phyloP scores from a whole-genome alignment of 1,140 invertebrate species.

The Drosophila santomea region DNA sequence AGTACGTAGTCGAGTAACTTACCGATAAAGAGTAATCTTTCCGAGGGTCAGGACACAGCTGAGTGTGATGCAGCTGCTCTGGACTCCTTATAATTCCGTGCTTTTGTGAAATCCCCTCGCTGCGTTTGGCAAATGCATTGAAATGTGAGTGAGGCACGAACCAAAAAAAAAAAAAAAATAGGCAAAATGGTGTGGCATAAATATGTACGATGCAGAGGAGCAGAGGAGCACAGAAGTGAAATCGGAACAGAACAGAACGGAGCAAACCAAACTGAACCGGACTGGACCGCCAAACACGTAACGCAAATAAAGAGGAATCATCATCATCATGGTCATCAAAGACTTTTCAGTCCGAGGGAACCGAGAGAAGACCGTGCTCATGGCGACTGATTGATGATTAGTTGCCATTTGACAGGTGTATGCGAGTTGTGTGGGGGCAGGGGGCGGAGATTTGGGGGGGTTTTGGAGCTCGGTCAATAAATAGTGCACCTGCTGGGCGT shows the following conservation, averaged over 20 bases:
- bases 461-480: slow-evolving; percentile 35
- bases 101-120: slow-evolving; percentile 10
- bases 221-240: slow-evolving; percentile 55
- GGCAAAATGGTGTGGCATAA: not conserved
- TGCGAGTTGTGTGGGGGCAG: not conserved
- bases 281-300: slow-evolving; percentile 52
- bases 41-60: slow-evolving; percentile 8
- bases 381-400: slow-evolving; percentile 74
- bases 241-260: slow-evolving; percentile 37
- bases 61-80: not conserved
- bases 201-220: slow-evolving; percentile 16
- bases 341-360: slow-evolving; percentile 11
- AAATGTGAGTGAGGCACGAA: slow-evolving; percentile 13
- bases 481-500: slow-evolving; percentile 48
- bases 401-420: slow-evolving; percentile 68
- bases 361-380: slow-evolving; percentile 35
- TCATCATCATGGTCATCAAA: slow-evolving; percentile 15
- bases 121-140: slow-evolving; percentile 31
- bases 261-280: not conserved
- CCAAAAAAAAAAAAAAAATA: not conserved
- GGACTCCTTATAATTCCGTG: slow-evolving; percentile 8
- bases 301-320: slow-evolving; percentile 58
- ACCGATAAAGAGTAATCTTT: slow-evolving; percentile 33
- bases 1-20: slow-evolving; percentile 4
- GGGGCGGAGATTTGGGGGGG: not conserved